These are phyloP conservation scores for Cettia cetti DNA, from an alignment of 2,113 vertebrate genomes.

Conservation along the genomic window DNA sequence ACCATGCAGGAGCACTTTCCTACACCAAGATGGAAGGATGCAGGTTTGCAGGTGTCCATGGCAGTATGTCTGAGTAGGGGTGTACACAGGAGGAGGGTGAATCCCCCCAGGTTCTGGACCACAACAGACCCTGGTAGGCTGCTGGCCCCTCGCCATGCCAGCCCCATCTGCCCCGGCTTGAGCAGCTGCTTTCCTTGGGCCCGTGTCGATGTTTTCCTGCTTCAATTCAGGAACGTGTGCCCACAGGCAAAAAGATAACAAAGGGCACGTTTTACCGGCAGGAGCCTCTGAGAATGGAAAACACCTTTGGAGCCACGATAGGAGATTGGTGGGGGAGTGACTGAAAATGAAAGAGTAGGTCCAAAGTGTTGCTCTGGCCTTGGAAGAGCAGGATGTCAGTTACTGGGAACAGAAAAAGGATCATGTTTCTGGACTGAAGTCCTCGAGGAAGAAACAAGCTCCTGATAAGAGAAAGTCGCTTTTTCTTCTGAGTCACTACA, in stretches of 20 bases:
- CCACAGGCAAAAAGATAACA: background rate
- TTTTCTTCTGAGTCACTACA: constrained; percentile 55
- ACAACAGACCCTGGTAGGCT: background rate
- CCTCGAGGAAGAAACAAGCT: constrained; percentile 6
- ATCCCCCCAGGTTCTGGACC: background rate
- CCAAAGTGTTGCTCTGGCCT: background rate
- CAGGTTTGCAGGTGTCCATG: background rate
- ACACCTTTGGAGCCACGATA: background rate
- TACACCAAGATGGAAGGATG: background rate
- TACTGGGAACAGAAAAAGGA: background rate
- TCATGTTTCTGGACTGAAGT: background rate
- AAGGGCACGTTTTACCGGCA: background rate
- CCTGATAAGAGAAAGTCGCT: constrained; percentile 19
- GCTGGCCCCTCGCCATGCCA: rapidly evolving
- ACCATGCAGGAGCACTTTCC: background rate
- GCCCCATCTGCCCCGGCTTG: background rate
- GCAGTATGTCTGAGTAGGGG: no score
- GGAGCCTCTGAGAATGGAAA: background rate
- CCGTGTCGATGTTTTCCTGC: background rate
- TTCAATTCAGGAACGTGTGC: background rate
- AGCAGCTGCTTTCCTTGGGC: background rate
- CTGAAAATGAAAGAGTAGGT: background rate
- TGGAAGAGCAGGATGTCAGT: background rate
- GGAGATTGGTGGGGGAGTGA: background rate
- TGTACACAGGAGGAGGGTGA: background rate